These are phyloP conservation scores for Momotus momota DNA, from an alignment of 2,797 vertebrate genomes.

Conservation along the genomic window DNA sequence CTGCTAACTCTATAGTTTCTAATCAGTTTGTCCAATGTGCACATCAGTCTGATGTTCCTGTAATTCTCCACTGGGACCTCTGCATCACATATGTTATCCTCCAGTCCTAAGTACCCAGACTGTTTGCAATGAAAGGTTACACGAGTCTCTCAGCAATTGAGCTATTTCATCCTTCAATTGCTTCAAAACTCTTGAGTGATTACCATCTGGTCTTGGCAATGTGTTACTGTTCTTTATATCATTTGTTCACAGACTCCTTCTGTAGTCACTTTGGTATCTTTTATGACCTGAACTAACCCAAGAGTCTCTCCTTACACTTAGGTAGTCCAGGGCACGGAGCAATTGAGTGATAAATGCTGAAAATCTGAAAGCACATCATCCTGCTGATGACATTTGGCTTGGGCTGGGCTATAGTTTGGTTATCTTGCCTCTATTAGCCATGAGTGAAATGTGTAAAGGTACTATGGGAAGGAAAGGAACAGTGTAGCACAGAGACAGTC, in stretches of 20 bases:
- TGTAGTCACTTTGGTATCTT: not conserved
- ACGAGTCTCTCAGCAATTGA: conserved; percentile 2
- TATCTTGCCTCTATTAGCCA: not conserved
- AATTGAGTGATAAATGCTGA: not conserved
- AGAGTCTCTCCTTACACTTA: not conserved
- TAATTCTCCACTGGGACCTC: not conserved
- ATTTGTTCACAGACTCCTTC: not conserved
- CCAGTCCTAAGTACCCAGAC: not conserved
- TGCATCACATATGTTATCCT: not conserved
- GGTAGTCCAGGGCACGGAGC: not conserved
- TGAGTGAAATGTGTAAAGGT: not conserved
- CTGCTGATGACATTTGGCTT: not conserved
- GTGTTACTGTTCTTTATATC: not conserved
- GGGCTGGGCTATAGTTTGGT: not conserved
- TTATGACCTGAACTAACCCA: not conserved
- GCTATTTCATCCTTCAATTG: conserved; percentile 48
- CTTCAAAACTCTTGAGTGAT: conserved; percentile 49
- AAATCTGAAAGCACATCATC: not conserved
- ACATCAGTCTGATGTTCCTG: not conserved
- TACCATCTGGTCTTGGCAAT: conserved; percentile 44
- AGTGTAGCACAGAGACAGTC: not conserved
- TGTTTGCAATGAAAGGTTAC: conserved; percentile 22
- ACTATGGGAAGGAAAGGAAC: not conserved
- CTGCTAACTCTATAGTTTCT: not conserved
- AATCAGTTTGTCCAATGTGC: not conserved